Base-by-base conservation (phyloP, 2,888 invertebrate genomes). In the Xestia ashworthii region DNA sequence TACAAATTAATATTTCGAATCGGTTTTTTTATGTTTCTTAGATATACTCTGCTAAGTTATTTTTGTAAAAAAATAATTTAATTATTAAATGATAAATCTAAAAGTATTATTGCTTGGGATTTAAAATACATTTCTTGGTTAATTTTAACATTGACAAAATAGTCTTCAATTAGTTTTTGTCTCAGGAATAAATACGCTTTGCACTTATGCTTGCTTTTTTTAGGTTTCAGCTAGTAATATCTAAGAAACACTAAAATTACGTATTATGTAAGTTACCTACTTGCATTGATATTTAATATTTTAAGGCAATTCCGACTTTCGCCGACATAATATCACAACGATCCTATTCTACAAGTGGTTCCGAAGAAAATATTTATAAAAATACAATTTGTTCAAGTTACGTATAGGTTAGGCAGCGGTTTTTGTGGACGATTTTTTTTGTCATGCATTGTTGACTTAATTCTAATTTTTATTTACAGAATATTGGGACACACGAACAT, bases 391-490 rank as follows among this genome's bases (percentile, higher is more conserved):
- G 95, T 94, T 95, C 95, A 90, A 90, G 85, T 92, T 94, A 94
- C 93, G 93, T 93, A 93, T 92, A 84, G 91, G 90, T 91, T 90
- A 93, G 92, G 91, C 91, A 90, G 87, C 86, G 81, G 86, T 89
- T 88, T 88, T 84, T 89, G 88, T 91, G 93, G 93, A 93, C 91
- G 91, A 91, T 92, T 82, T 86, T 85, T 87, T 91, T 95, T 96
- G 96, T 95, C 96, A 96, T 96, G 95, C 93, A 92, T 90, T 88
- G 89, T 91, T 90, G 84, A 88, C 92, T 93, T 93, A 93, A 89
- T 80, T 82, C 86, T 93, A 95, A 92, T 81, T 82, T 89, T 88
- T 94, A 94, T 95, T 90, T 94, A 95, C 93, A 95, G 55, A 68
- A 50, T 71, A 81, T 86, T 89, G 90, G 82, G 85, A 78, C 83